Evolutionary conservation across 2,888 invertebrate genomes (phyloP), one percentile per base, ranked within the genome.

Genomic region (Drosophila prolongata): DNA sequence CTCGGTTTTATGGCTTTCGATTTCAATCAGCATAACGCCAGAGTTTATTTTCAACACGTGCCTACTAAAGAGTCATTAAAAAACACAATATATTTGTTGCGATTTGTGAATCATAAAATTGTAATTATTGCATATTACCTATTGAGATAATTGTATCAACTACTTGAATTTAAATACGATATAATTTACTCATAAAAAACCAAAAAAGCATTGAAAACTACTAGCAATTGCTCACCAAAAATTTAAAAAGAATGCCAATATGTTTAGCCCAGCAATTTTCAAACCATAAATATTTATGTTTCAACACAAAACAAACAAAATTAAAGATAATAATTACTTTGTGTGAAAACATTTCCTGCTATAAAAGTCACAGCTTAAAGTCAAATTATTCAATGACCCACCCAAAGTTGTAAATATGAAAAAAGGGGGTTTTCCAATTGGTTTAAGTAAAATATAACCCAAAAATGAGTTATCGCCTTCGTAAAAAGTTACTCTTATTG

Each of bases 1-100:
- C 42, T 11, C n/a, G 43, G 34, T 42, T 59, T 70, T 35, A 54
- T 49, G 35, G 38, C 46, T 58, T 54, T 54, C 61, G 53, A 69
- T 70, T 35, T 50, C 19, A 60, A 66, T 47, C 65, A 65, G 40
- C 66, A 66, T 65, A 66, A 66, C 42, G 27, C 35, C 40, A 35
- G 11, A 6, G 38, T 52, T 71, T 71, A 71, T 71, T 71, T 71
- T 35, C 43, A 46, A 64, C 70, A 64, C 70, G 64, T 64, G 64
- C 42, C 30, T 9, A 8, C 62, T 64, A 71, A 71, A 38, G 40
- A 35, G 56, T 9, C 52, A 56, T 56, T 56, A 43, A 64, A 52
- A 6, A 5, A 0, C 52, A 3, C 53, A 53, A 40, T 46, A 24
- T 24, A 24, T 34, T 19, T 14, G 16, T 40, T 40, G 11, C 38